Evolutionary conservation across 2,797 vertebrate genomes (phyloP), one percentile per base, ranked within the genome.

Genomic region (Oryzias sinensis): DNA sequence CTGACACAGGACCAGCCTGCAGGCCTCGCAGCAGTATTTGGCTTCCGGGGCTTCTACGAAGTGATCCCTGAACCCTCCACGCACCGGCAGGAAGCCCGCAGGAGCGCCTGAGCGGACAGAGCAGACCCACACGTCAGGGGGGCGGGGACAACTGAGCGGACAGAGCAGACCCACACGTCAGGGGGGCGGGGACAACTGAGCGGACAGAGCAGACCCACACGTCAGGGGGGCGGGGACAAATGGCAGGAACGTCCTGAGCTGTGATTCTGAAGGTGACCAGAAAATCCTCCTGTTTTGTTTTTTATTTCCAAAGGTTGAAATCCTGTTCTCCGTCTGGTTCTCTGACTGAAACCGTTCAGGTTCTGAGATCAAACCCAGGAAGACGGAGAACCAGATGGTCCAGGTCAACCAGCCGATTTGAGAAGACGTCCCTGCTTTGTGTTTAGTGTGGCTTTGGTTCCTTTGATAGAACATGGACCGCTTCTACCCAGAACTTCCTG

Each of bases 21-120:
- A 99, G 65, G 93, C 86, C 90, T 98, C 95, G n/a, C 97, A 99
- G 84, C 94, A 93, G 84, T 99, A 99, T 70, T 99, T 99, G 68
- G 93, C 89, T 55, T 99, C 97, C 27, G 97, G 96, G 0, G 85
- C 78, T 70, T 93, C 93, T 68, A 96, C 89, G 22, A 98, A 98
- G 70, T 88, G 93, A 58, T 99, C 96, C 62, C 93, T 92, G 90
- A 98, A 99, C 15, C 96, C 97, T 0, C 94, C 96, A 40, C 93
- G 95, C n/a, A 91, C 84, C 0, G 97, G 97, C 55, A 91, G 85
- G 51, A 97, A 93, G 24, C 91, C 40, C 61, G 77, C 78, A 6
- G 79, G 61, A 5, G 67, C 75, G 29, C 78, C 82, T 85, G 59
- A 0, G 47, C 22, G 5, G 51, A 11, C 15, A 57, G 15, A 45